Conservation (phyloP, 2,888 invertebrate genomes). For the Hetaerina titia region DNA sequence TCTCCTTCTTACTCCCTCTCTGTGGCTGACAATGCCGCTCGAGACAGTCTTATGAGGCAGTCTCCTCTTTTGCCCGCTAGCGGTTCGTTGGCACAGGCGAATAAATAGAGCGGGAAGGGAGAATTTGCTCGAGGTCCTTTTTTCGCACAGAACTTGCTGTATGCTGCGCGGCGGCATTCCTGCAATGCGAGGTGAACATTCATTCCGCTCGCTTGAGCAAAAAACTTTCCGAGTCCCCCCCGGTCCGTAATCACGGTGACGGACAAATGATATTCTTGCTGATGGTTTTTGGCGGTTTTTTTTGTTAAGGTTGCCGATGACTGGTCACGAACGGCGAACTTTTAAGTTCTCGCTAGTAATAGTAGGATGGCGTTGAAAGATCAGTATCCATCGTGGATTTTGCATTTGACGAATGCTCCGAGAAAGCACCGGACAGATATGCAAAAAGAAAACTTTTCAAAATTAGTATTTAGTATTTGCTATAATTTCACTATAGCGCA, state of each 20-base stretch:
- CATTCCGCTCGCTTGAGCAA: neutral
- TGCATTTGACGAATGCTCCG: no score
- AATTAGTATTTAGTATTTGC: no score
- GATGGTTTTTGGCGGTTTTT: neutral
- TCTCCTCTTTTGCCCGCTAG: neutral
- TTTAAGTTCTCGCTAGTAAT: no score
- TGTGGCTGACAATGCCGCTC: neutral
- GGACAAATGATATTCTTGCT: slow-evolving; percentile 2
- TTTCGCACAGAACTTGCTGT: neutral
- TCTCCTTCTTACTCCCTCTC: neutral
- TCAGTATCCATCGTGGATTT: no score
- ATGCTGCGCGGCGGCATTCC: neutral
- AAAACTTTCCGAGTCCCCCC: neutral
- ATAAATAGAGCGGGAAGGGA: neutral
- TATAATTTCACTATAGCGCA: no score
- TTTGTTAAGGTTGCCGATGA: neutral
- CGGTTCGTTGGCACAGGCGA: neutral
- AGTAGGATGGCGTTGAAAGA: no score
- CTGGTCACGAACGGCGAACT: neutral
- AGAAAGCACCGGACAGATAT: no score
- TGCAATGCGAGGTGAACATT: neutral
- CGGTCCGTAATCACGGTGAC: neutral
- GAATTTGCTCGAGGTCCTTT: neutral
- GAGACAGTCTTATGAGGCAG: neutral
- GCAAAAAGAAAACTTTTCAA: no score